Base-by-base conservation (phyloP, 2,888 invertebrate species). In the Peribatodes rhomboidaria region DNA sequence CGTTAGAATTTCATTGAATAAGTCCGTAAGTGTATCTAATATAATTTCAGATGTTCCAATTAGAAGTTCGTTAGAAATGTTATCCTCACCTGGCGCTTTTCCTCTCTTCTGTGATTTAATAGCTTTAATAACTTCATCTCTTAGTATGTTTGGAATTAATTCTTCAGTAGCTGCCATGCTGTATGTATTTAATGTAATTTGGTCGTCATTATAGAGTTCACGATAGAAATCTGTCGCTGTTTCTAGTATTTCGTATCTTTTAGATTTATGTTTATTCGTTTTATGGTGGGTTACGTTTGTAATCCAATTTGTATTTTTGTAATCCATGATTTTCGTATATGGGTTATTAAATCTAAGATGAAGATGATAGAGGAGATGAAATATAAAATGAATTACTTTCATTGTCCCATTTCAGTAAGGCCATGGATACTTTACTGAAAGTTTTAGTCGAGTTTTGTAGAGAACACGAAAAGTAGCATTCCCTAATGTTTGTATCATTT, bases 81-180 rank as follows among this genome's bases (percentile, higher is more conserved):
- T 1, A 16, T 62, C 59, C 41, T 59, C 59, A 2, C 67, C 67
- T 9, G 67, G 59, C n/a, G 67, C 52, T 67, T 62, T 67, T 1
- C 47, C 59, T 56, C n/a, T 62, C 27, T 62, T 67, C 9, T 33
- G 67, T 31, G 60, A 56, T 53, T 60, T 63, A 2, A 63, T 60
- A 9, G 60, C 60, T 16, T 53, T 60, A 0, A n/a, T 22, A 4
- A 63, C 49, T 67, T 67, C 67, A 8, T 58, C 61, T 61, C n/a
- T 53, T 13, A 66, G 1, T 33, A 61, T 61, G 9, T 22, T 57
- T 39, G 56, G 53, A 16, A 52, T 33, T n/a, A 14, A n/a, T 54
- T 61, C 61, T 33, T 54, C 16, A 11, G 10, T 33, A 35, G 6
- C 31, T 33, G n/a, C 10, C 11, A 10, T 11, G 8, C 6, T 35